phyloP scores from a whole-genome alignment of 2,888 invertebrate genomes.

The Agrilus cyanescens region DNA sequence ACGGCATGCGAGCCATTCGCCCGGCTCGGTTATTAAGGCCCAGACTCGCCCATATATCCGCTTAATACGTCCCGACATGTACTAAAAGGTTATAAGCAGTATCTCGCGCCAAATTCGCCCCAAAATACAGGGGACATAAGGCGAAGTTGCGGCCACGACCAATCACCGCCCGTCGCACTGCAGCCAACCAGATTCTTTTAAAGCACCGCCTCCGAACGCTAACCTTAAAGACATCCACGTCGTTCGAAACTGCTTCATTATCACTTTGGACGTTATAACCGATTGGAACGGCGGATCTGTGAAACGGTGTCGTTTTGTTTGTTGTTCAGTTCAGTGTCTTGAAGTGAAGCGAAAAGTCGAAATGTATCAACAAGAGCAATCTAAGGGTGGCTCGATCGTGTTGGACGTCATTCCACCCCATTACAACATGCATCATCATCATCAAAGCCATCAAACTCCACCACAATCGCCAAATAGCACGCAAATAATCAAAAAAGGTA shows the following conservation, averaged over 20 bases:
- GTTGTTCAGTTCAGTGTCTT: background rate
- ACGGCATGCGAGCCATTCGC: conserved; percentile 23
- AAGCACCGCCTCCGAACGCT: conserved; percentile 17
- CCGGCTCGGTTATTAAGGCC: conserved; percentile 23
- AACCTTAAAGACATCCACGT: conserved; percentile 11
- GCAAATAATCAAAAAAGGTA: conserved; percentile 30
- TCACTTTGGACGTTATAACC: background rate
- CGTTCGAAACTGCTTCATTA: too few relatives aligned
- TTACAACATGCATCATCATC: conserved; percentile 33
- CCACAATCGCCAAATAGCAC: conserved; percentile 41
- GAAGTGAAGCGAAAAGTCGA: background rate
- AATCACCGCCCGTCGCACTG: conserved; percentile 29
- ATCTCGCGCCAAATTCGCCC: conserved; percentile 20
- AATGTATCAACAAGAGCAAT: conserved; percentile 27
- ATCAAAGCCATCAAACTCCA: conserved; percentile 27
- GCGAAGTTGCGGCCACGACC: conserved; percentile 21
- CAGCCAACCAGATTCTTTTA: conserved; percentile 27
- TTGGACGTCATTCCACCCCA: conserved; percentile 48
- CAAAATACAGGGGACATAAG: conserved; percentile 17
- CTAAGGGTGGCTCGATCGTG: conserved; percentile 39
- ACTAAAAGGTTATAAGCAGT: conserved; percentile 33
- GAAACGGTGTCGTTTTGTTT: background rate
- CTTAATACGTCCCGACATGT: conserved; percentile 33
- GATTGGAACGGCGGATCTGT: background rate
- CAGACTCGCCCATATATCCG: conserved; percentile 27